These are phyloP conservation scores for Caretta caretta DNA, from an alignment of 2,113 vertebrate species.

Conservation along the genomic window DNA sequence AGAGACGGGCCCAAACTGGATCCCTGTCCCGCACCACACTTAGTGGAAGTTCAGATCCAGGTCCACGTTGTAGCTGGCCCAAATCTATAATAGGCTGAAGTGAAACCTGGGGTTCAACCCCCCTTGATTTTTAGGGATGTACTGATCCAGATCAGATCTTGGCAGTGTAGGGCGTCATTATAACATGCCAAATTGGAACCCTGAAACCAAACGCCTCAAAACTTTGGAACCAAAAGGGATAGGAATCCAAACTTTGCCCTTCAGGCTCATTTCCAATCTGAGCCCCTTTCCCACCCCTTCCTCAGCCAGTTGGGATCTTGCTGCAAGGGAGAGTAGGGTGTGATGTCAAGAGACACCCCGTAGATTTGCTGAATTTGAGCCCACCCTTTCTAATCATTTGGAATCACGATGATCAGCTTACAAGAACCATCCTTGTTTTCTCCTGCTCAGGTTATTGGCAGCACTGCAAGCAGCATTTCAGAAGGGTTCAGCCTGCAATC, in stretches of 20 bases:
- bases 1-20: neutral
- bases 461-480: neutral
- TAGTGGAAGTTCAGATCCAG: neutral
- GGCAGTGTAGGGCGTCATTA: neutral
- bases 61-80: neutral
- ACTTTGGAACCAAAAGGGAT: neutral
- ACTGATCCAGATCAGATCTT: neutral
- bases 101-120: neutral
- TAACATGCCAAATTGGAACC: neutral
- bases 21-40: neutral
- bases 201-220: neutral
- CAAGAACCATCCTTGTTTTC: neutral
- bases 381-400: neutral
- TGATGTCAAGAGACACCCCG: neutral
- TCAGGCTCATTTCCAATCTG: neutral
- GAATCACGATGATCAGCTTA: neutral
- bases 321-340: neutral
- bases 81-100: neutral
- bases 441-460: slow-evolving; percentile 37
- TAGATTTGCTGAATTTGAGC: neutral
- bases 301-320: neutral
- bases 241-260: neutral
- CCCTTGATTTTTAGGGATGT: neutral
- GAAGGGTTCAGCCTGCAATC: slow-evolving; percentile 14
- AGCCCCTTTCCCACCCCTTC: neutral